Conservation (phyloP, 2,797 vertebrate genomes). For the Siniperca obscura region DNA sequence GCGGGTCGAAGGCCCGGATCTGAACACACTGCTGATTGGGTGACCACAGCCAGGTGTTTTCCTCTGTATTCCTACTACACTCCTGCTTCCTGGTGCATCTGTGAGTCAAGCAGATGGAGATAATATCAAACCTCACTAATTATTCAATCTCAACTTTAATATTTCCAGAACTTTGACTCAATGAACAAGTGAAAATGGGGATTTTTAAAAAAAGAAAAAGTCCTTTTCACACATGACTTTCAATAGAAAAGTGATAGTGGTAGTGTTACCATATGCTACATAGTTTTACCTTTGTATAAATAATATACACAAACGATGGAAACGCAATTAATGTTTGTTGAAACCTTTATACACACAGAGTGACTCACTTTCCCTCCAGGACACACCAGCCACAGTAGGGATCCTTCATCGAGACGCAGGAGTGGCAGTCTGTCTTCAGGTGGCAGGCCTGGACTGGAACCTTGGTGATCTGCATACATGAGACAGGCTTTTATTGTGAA, state of each 20-base stretch:
- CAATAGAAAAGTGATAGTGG: background rate
- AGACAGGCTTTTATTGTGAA: conserved; percentile 44
- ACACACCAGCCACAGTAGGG: conserved; percentile 99
- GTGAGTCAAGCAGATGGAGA: conserved; percentile 11
- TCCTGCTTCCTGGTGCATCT: conserved; percentile 91
- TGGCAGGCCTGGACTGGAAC: conserved; percentile 91
- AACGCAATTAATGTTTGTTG: background rate
- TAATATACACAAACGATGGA: background rate
- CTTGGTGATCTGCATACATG: conserved; percentile 85
- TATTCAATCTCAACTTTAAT: background rate
- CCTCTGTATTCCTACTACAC: conserved; percentile 83
- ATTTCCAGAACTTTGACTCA: background rate
- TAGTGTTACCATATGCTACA: background rate
- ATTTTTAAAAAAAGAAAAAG: no score
- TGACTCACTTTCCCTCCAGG: conserved; percentile 87
- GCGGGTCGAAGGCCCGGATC: conserved; percentile 85
- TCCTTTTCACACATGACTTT: background rate
- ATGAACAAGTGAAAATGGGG: background rate
- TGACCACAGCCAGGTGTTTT: conserved; percentile 94
- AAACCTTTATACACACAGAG: background rate
- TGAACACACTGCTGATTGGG: conserved; percentile 87
- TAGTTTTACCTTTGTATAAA: background rate
- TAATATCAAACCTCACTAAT: background rate
- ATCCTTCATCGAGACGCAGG: conserved; percentile 88
- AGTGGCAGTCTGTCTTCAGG: conserved; percentile 84